These are phyloP conservation scores for Idaea dimidiata DNA, from an alignment of 2,888 invertebrate species.

Conservation along the genomic window DNA sequence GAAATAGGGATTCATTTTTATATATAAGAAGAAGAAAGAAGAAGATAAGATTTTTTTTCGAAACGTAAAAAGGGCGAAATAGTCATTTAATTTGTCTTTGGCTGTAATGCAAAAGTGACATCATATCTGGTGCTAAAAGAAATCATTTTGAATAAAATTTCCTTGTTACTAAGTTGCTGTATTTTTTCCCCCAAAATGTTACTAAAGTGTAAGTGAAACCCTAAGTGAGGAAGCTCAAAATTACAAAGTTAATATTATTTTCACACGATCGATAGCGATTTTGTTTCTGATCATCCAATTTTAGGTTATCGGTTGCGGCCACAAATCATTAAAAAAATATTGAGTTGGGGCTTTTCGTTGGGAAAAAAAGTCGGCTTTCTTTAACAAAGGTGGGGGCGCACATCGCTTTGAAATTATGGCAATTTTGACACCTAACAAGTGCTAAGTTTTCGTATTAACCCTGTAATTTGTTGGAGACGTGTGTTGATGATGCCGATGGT, in stretches of 20 bases:
- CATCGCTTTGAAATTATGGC: constrained; percentile 72
- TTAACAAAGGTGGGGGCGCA: constrained; percentile 66
- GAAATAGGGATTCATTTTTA: too few relatives aligned
- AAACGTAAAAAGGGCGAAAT: too few relatives aligned
- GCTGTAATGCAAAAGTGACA: too few relatives aligned
- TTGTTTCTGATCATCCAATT: constrained; percentile 73
- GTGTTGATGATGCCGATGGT: constrained; percentile 41
- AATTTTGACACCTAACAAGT: constrained; percentile 79
- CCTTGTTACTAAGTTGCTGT: not conserved
- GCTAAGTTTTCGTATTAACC: constrained; percentile 69
- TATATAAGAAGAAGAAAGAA: too few relatives aligned
- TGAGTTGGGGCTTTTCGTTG: constrained; percentile 58
- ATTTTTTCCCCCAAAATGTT: too few relatives aligned
- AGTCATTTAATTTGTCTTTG: too few relatives aligned
- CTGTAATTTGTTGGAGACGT: constrained; percentile 69
- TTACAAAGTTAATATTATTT: constrained; percentile 55
- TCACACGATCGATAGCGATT: constrained; percentile 70
- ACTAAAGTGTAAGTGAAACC: constrained; percentile 23
- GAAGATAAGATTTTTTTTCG: too few relatives aligned
- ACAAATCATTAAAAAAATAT: constrained; percentile 75
- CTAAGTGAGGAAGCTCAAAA: constrained; percentile 36
- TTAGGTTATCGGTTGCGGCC: constrained; percentile 69
- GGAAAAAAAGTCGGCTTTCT: constrained; percentile 74
- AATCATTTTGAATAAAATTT: not conserved
- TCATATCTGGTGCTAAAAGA: too few relatives aligned